phyloP scores from a whole-genome alignment of 2,113 vertebrate genomes.

The Puffinus mauretanicus region DNA sequence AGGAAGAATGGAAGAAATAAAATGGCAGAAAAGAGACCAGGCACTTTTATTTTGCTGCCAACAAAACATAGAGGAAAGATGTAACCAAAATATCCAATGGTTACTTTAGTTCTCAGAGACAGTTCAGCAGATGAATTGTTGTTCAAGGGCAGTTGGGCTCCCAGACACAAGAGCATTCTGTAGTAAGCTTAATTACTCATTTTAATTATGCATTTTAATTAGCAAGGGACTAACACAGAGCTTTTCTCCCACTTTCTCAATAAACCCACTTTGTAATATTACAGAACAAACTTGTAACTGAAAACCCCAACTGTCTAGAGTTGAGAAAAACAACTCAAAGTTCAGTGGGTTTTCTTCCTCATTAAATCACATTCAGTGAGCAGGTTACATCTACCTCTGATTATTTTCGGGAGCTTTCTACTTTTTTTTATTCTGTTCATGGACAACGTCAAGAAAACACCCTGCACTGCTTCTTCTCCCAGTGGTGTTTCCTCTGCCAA shows the following conservation, averaged over 20 bases:
- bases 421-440: background rate
- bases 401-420: background rate
- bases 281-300: slow-evolving; percentile 30
- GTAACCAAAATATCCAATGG: slow-evolving; percentile 25
- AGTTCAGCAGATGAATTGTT: slow-evolving; percentile 44
- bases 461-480: background rate
- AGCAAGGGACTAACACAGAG: slow-evolving; percentile 38
- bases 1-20: slow-evolving; percentile 29
- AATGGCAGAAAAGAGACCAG: slow-evolving; percentile 11
- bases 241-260: slow-evolving; percentile 47
- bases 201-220: slow-evolving; percentile 67
- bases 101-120: slow-evolving; percentile 44
- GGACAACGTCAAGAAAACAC: background rate
- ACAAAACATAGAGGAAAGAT: slow-evolving; percentile 23
- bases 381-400: background rate
- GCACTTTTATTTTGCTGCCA: slow-evolving; percentile 30
- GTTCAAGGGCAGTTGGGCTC: slow-evolving; percentile 37
- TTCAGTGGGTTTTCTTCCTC: background rate
- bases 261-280: slow-evolving; percentile 42
- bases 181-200: slow-evolving; percentile 58
- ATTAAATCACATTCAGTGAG: background rate
- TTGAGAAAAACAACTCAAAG: background rate
- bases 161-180: slow-evolving; percentile 50
- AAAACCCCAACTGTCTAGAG: slow-evolving; percentile 4
- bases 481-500: background rate